phyloP scores from a whole-genome alignment of 2,888 invertebrate genomes.

The Phragmatobia fuliginosa region DNA sequence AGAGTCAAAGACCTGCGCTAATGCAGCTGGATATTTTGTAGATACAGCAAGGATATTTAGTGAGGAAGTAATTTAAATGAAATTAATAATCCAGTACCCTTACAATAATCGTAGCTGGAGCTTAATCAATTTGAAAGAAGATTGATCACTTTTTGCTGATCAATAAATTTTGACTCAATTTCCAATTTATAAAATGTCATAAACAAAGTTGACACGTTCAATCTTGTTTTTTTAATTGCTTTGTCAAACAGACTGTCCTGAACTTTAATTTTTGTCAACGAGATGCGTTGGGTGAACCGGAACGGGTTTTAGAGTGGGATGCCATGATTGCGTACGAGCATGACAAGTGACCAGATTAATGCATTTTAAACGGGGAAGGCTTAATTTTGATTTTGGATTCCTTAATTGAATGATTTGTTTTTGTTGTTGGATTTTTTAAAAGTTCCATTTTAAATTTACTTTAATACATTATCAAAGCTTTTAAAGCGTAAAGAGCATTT shows the following conservation, averaged over 20 bases:
- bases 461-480: constrained; percentile 27
- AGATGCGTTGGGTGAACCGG: constrained; percentile 67
- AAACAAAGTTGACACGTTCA: constrained; percentile 64
- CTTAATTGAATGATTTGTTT: constrained; percentile 79
- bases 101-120: constrained; percentile 47
- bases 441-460: constrained; percentile 41
- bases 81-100: constrained; percentile 42
- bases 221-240: constrained; percentile 59
- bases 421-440: constrained; percentile 46
- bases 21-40: constrained; percentile 45
- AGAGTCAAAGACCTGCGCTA: constrained; percentile 59
- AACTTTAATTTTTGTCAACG: constrained; percentile 75
- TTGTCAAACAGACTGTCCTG: constrained; percentile 63
- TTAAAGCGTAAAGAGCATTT: constrained; percentile 18
- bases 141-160: constrained; percentile 59
- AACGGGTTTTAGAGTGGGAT: constrained; percentile 82
- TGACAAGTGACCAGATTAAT: constrained; percentile 86
- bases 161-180: constrained; percentile 57
- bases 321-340: constrained; percentile 69
- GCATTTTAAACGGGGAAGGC: constrained; percentile 86
- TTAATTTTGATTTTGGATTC: constrained; percentile 80
- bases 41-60: constrained; percentile 39
- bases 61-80: constrained; percentile 51
- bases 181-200: constrained; percentile 74
- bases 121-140: constrained; percentile 57